Evolutionary conservation across 64 coral and sea anemone genomes (phyloP), one percentile per base, ranked within the genome.

Genomic region (Platygyra sinensis): DNA sequence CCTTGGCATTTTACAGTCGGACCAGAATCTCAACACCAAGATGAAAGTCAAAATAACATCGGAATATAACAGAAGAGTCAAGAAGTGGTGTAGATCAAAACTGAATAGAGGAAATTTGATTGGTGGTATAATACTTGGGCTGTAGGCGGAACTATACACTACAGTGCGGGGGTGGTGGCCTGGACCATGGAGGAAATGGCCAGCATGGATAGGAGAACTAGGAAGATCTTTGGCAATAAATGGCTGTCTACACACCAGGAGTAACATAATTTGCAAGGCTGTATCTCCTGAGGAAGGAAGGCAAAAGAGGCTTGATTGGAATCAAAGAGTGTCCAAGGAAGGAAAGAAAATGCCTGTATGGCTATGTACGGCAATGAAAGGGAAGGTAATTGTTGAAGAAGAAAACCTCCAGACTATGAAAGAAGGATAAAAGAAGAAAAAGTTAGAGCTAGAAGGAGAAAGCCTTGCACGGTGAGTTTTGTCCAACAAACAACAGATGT

Each of bases 11-110:
- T n/a, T n/a, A n/a, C n/a, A n/a, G n/a, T n/a, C n/a, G n/a, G n/a
- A n/a, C n/a, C n/a, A n/a, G n/a, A n/a, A n/a, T n/a, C n/a, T n/a
- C n/a, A n/a, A n/a, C n/a, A n/a, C n/a, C n/a, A n/a, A n/a, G n/a
- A n/a, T n/a, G n/a, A n/a, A n/a, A n/a, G n/a, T n/a, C n/a, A n/a
- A n/a, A n/a, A n/a, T 63, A 63, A 83, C 2, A 83, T 30, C 18
- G 60, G 52, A 83, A 60, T 62, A 65, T 30, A 83, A 24, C n/a
- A n/a, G n/a, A n/a, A n/a, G n/a, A n/a, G n/a, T n/a, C n/a, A n/a
- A n/a, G n/a, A n/a, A n/a, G n/a, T 83, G 62, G 80, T 65, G 80
- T 83, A 64, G 80, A 83, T 83, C 80, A 83, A 83, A 83, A 33
- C 24, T 83, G 60, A 63, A 67, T 63, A 60, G 80, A 65, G 80